Evolutionary conservation across 30 jellyfish, hydroid and myxozoan genomes (phyloP).

Genomic region (Aurelia coerulea): DNA sequence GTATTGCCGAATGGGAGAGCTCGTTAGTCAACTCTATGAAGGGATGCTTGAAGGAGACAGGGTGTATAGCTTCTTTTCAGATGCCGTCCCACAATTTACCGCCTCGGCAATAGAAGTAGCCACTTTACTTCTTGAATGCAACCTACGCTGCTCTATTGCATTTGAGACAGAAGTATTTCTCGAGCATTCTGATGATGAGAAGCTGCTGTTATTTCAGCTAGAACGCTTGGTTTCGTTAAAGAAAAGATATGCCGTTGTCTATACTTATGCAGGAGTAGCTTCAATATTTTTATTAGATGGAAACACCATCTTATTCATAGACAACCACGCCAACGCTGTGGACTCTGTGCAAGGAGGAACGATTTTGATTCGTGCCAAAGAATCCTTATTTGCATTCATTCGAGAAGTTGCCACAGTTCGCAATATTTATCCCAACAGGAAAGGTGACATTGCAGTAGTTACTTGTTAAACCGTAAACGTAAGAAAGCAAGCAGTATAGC

Average conservation of each 20-base stretch:
- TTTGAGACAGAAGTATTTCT: slow-evolving; percentile 7
- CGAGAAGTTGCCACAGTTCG: too few species aligned
- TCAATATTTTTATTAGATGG: slow-evolving; percentile 5
- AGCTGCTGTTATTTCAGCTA: neutral
- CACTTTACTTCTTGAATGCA: neutral
- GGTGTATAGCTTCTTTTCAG: slow-evolving; percentile 2
- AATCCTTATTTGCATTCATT: too few species aligned
- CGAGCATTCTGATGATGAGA: slow-evolving; percentile 10
- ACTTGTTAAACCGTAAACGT: too few species aligned
- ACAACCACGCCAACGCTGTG: slow-evolving; percentile 20
- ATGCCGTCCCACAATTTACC: neutral
- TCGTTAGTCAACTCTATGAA: too few species aligned
- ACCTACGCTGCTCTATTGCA: slow-evolving; percentile 15
- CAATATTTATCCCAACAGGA: too few species aligned
- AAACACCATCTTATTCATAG: slow-evolving; percentile 12
- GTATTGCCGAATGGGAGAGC: too few species aligned
- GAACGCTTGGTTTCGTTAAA: neutral
- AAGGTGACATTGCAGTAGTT: too few species aligned
- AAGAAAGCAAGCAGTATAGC: too few species aligned
- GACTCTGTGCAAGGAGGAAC: neutral
- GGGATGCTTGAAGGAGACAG: slow-evolving; percentile 15
- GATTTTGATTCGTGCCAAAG: neutral
- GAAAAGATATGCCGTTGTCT: neutral
- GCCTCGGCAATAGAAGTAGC: slow-evolving; percentile 8
- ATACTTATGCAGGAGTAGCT: neutral